Evolutionary conservation across 2,113 vertebrate genomes (phyloP).

Genomic region (Gyps fulvus): DNA sequence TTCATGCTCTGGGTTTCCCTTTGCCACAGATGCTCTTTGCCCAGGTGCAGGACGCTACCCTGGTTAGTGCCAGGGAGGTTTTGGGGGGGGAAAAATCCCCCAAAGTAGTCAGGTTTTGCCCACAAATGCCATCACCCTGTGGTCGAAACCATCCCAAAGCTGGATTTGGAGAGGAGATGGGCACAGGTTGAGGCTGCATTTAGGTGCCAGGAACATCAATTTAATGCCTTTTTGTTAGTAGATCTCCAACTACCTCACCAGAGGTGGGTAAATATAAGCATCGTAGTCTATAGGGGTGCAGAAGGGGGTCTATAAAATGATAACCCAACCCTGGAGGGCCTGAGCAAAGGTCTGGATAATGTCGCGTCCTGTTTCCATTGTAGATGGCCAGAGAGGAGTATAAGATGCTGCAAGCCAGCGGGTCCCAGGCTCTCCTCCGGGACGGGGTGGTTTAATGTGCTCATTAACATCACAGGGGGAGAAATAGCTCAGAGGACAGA

Average conservation of each 20-base stretch:
- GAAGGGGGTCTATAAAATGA: neutral
- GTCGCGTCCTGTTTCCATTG: neutral
- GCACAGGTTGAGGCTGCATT: neutral
- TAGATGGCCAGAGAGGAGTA: neutral
- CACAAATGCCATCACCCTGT: too few relatives aligned
- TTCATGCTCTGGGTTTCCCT: rapidly evolving
- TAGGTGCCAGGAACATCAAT: rapidly evolving
- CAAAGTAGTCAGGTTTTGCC: neutral
- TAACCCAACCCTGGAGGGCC: neutral
- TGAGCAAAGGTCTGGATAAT: neutral
- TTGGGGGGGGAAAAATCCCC: rapidly evolving
- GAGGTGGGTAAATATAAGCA: neutral
- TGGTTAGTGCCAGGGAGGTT: too few relatives aligned
- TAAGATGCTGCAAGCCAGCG: neutral
- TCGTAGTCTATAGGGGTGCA: rapidly evolving
- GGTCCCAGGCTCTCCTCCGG: neutral
- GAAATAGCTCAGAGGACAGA: slow-evolving; percentile 34
- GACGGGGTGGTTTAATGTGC: neutral
- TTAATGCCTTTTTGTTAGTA: neutral
- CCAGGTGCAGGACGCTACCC: rapidly evolving
- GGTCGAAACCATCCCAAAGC: neutral
- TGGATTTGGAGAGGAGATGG: neutral
- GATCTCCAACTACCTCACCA: neutral
- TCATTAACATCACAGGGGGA: neutral
- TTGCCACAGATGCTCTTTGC: neutral